Conservation (phyloP, 2,797 vertebrate species). For the Gastrophryne carolinensis region DNA sequence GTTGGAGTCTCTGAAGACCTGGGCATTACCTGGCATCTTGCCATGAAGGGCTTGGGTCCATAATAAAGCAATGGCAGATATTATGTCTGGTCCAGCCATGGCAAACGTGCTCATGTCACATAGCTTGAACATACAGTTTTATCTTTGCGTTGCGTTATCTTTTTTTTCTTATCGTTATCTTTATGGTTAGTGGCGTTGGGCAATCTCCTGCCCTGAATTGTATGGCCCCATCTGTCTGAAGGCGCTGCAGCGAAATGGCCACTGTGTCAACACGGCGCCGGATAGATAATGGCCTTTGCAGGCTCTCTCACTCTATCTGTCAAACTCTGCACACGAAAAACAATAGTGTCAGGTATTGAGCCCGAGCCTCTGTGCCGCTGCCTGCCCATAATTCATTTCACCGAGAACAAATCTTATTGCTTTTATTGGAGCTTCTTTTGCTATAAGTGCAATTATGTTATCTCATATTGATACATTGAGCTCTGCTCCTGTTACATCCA, state of each 20-base stretch:
- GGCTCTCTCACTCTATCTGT: not conserved
- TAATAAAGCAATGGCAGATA: too few species aligned
- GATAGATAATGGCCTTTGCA: not conserved
- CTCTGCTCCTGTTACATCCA: not conserved
- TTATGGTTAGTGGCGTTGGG: not conserved
- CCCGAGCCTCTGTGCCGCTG: not conserved
- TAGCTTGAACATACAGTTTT: too few species aligned
- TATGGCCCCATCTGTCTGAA: not conserved
- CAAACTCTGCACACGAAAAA: constrained; percentile 6
- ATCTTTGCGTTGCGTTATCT: too few species aligned
- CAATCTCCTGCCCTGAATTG: not conserved
- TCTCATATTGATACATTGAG: not conserved
- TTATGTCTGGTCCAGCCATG: too few species aligned
- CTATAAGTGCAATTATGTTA: not conserved
- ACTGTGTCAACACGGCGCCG: not conserved
- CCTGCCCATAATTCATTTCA: not conserved
- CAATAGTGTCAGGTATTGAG: constrained; percentile 18
- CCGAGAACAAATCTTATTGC: not conserved
- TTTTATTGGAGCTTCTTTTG: not conserved
- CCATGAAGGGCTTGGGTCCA: too few species aligned
- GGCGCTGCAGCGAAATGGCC: not conserved
- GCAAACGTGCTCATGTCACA: too few species aligned
- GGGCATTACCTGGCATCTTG: too few species aligned
- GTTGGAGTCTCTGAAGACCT: too few species aligned
- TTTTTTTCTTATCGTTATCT: too few species aligned